Conservation (phyloP, 1,140 invertebrate species). For the Rhyacophila brunnea region DNA sequence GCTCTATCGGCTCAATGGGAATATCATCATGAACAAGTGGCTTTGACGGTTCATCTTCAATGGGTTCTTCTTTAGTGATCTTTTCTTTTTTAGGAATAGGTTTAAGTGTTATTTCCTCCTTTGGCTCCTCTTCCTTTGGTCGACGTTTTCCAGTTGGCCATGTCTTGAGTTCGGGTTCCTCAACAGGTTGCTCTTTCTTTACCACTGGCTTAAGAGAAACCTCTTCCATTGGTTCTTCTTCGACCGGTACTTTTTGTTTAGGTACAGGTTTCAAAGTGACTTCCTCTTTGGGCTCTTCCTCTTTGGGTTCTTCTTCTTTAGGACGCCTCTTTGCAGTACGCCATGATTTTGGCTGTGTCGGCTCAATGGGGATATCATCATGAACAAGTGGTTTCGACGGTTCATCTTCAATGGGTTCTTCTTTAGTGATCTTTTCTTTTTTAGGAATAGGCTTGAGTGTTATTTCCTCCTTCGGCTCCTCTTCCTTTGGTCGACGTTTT, state of each 20-base stretch:
- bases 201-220: slow-evolving; percentile 38
- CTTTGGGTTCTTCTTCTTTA: slow-evolving; percentile 39
- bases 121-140: slow-evolving; percentile 23
- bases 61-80: slow-evolving; percentile 37
- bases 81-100: slow-evolving; percentile 39
- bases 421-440: slow-evolving; percentile 39
- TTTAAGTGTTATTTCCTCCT: slow-evolving; percentile 35
- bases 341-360: slow-evolving; percentile 37
- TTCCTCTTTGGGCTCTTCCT: slow-evolving; percentile 42
- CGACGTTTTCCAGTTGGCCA: slow-evolving; percentile 6
- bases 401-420: slow-evolving; percentile 39
- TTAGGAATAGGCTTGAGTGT: slow-evolving; percentile 53
- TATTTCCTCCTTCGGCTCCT: slow-evolving; percentile 48
- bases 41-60: slow-evolving; percentile 39
- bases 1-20: no score
- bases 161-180: slow-evolving; percentile 35
- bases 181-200: slow-evolving; percentile 32
- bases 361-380: no score
- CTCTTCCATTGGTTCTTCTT: slow-evolving; percentile 39
- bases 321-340: slow-evolving; percentile 44
- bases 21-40: slow-evolving; percentile 33
- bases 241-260: slow-evolving; percentile 36
- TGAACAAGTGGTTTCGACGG: not conserved
- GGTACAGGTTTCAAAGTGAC: slow-evolving; percentile 43
- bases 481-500: slow-evolving; percentile 44